A percentile compares a stretch with the other conserved stretches of the same genome.
These are phyloP conservation scores for Hydrochoerus hydrochaeris DNA, from an alignment of 2,113 vertebrate species.

Conservation along the genomic window DNA sequence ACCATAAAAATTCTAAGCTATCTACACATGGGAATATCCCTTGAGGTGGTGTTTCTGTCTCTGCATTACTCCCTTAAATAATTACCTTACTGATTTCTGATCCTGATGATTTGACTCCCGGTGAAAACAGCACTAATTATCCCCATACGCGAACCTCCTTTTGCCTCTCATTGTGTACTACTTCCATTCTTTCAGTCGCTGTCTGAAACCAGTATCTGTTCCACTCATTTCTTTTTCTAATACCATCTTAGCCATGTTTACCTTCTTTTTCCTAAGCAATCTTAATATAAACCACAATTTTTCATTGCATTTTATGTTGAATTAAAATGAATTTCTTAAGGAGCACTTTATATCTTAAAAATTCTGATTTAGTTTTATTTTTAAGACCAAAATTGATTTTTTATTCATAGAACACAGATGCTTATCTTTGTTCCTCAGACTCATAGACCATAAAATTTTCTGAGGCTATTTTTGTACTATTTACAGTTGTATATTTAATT, in stretches of 20 bases:
- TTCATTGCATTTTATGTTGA: neutral
- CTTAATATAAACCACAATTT: neutral
- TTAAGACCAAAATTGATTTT: slow-evolving; percentile 3
- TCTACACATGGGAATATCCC: neutral
- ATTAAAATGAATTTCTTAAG: neutral
- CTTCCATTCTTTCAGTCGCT: neutral
- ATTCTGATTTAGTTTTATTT: neutral
- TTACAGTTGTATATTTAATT: neutral
- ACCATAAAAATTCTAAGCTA: neutral
- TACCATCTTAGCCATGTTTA: neutral
- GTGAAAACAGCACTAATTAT: neutral
- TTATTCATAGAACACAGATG: neutral
- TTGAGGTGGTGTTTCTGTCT: neutral
- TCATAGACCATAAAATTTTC: neutral
- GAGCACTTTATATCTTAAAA: neutral
- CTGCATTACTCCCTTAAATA: neutral
- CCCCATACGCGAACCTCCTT: neutral
- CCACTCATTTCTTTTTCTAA: neutral
- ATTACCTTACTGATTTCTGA: neutral
- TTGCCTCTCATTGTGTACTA: neutral
- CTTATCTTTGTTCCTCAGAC: neutral
- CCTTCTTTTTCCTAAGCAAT: neutral
- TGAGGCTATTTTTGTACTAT: neutral
- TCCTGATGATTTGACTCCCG: neutral
- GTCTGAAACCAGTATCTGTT: neutral